These are phyloP conservation scores for Sylvilagus floridanus DNA, from an alignment of 2,797 vertebrate species.

Conservation along the genomic window DNA sequence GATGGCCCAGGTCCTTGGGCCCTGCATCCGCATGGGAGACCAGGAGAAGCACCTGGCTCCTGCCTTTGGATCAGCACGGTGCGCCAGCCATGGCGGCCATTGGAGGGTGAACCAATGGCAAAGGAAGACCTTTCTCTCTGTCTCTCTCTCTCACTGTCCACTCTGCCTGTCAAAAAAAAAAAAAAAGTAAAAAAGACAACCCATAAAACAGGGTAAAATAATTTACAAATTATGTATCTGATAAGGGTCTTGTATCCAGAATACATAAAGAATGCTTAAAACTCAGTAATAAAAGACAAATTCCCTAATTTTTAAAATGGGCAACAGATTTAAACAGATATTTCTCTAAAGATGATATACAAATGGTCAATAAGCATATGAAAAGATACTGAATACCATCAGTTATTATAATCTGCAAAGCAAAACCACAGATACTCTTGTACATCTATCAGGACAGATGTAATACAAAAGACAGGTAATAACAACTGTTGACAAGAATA, in stretches of 20 bases:
- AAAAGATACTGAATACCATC: not conserved
- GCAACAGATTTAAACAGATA: conserved; percentile 26
- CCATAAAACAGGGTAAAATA: not conserved
- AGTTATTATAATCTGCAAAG: not conserved
- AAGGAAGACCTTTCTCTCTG: too few species aligned
- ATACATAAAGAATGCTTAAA: conserved; percentile 21
- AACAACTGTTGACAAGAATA: not conserved
- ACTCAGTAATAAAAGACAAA: conserved; percentile 10
- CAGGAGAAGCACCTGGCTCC: too few species aligned
- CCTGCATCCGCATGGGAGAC: too few species aligned
- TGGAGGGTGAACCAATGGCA: too few species aligned
- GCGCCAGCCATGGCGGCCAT: too few species aligned
- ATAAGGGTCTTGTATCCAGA: conserved; percentile 37
- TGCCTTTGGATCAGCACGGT: too few species aligned
- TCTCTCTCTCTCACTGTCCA: too few species aligned
- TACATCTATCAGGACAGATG: not conserved
- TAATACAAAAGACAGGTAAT: not conserved
- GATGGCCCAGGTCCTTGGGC: too few species aligned
- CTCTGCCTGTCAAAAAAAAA: too few species aligned
- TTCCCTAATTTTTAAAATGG: conserved; percentile 15
- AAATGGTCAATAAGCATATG: not conserved
- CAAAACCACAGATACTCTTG: not conserved
- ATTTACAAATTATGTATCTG: not conserved
- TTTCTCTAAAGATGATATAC: conserved; percentile 34
- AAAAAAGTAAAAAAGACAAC: not conserved